Evolutionary conservation across 1,140 invertebrate species (phyloP).

Genomic region (Drosophila paulistorum): DNA sequence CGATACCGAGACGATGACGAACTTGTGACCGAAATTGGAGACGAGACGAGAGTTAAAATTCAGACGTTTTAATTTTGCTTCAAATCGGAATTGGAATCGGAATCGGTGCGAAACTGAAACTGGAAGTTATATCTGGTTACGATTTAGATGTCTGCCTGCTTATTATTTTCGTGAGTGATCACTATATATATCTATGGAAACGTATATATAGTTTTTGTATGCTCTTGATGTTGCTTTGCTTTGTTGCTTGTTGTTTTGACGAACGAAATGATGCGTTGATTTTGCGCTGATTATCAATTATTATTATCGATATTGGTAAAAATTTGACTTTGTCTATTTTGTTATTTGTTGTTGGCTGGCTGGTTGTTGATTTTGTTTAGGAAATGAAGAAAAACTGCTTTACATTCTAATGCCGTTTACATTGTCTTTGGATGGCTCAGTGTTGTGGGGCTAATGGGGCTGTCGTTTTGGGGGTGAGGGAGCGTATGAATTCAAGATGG

Average conservation of each 20-base stretch:
- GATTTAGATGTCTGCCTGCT: constrained; percentile 48
- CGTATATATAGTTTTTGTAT: constrained; percentile 23
- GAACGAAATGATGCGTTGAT: constrained; percentile 63
- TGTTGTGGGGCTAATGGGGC: constrained; percentile 18
- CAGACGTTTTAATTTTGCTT: constrained; percentile 79
- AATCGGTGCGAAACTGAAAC: constrained; percentile 65
- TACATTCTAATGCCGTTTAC: constrained; percentile 74
- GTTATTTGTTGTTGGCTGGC: constrained; percentile 80
- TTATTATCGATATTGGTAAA: constrained; percentile 61
- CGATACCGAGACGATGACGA: constrained; percentile 57
- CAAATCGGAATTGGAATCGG: constrained; percentile 55
- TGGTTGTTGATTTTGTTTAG: constrained; percentile 69
- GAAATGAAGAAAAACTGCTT: constrained; percentile 73
- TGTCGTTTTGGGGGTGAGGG: background rate
- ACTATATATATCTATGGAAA: constrained; percentile 21
- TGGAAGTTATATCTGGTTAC: constrained; percentile 52
- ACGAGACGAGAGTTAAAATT: constrained; percentile 75
- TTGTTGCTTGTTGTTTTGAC: constrained; percentile 55
- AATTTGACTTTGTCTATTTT: constrained; percentile 78
- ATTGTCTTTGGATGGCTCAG: constrained; percentile 55
- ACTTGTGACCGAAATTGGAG: constrained; percentile 67
- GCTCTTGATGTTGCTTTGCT: constrained; percentile 45
- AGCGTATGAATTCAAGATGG: constrained; percentile 66
- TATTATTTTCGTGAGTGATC: constrained; percentile 41
- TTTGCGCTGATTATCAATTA: constrained; percentile 48